Conservation (phyloP, 2,797 vertebrate species). For the Epinephelus malabaricus region DNA sequence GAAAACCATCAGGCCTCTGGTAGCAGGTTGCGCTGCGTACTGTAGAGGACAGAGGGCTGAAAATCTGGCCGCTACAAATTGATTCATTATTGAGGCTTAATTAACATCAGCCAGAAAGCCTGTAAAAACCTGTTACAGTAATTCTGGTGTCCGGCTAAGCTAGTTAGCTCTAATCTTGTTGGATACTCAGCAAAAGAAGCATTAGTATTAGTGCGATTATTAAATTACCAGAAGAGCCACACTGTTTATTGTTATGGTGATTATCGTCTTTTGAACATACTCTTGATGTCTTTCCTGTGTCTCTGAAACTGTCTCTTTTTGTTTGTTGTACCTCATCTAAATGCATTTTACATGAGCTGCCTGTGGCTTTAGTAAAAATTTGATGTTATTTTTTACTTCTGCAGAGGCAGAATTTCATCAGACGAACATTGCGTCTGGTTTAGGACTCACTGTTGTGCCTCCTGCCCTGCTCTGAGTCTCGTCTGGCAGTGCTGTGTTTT, state of each 20-base stretch:
- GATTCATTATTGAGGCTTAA: conserved; percentile 65
- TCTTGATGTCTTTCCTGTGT: conserved; percentile 26
- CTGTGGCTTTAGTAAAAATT: conserved; percentile 60
- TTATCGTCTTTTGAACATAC: conserved; percentile 10
- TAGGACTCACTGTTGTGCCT: conserved; percentile 39
- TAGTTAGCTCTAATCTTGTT: conserved; percentile 38
- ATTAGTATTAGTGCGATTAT: conserved; percentile 23
- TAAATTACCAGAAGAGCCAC: conserved; percentile 35
- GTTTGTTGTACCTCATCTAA: conserved; percentile 49
- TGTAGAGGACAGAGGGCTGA: conserved; percentile 47
- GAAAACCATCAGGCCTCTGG: conserved; percentile 40
- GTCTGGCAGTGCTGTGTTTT: conserved; percentile 61
- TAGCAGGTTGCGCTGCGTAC: conserved; percentile 36
- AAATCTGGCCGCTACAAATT: conserved; percentile 57
- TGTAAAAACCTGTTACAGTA: conserved; percentile 47
- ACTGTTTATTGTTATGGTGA: conserved; percentile 29
- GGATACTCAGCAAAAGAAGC: conserved; percentile 21
- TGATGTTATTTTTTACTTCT: conserved; percentile 49
- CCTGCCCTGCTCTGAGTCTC: conserved; percentile 56
- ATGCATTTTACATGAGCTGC: conserved; percentile 63
- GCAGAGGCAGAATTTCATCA: conserved; percentile 60
- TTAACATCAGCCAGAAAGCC: conserved; percentile 56
- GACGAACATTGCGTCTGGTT: conserved; percentile 46
- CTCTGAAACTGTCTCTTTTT: conserved; percentile 34
- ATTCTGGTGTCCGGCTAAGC: conserved; percentile 42